These are phyloP conservation scores for Psittacula cyanocephala DNA, from an alignment of 2,113 vertebrate genomes.

Conservation along the genomic window DNA sequence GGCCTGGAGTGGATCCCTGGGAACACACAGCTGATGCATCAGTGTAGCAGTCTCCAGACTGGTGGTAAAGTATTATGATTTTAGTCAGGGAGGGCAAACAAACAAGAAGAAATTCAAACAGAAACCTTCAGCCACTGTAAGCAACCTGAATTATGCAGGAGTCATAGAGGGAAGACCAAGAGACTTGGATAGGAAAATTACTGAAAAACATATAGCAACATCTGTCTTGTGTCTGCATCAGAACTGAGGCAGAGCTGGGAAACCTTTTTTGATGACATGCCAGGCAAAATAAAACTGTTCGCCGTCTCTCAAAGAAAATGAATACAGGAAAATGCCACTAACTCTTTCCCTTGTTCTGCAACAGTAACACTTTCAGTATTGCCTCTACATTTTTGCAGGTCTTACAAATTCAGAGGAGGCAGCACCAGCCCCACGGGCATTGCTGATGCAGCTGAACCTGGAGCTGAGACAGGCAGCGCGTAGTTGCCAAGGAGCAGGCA, in stretches of 20 bases:
- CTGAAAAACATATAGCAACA: slow-evolving; percentile 47
- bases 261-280: slow-evolving; percentile 1
- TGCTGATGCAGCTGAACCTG: background rate
- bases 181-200: background rate
- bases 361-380: background rate
- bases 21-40: background rate
- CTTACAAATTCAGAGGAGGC: background rate
- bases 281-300: rapidly evolving
- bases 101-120: slow-evolving; percentile 17
- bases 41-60: background rate
- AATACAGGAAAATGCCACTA: background rate
- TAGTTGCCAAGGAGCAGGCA: slow-evolving; percentile 1
- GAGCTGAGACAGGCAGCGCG: background rate
- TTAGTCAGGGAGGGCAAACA: background rate
- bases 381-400: background rate
- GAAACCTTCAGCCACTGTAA: slow-evolving; percentile 1
- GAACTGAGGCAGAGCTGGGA: background rate
- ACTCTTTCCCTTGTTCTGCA: background rate
- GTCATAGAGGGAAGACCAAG: background rate
- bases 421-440: background rate
- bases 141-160: slow-evolving; percentile 48
- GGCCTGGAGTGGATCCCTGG: background rate
- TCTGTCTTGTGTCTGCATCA: background rate
- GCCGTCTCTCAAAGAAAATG: background rate
- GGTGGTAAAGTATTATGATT: background rate